A percentile compares a stretch with the other conserved stretches of the same genome.
These are phyloP conservation scores for Pinna nobilis DNA, from an alignment of 1,140 invertebrate genomes.

Conservation along the genomic window DNA sequence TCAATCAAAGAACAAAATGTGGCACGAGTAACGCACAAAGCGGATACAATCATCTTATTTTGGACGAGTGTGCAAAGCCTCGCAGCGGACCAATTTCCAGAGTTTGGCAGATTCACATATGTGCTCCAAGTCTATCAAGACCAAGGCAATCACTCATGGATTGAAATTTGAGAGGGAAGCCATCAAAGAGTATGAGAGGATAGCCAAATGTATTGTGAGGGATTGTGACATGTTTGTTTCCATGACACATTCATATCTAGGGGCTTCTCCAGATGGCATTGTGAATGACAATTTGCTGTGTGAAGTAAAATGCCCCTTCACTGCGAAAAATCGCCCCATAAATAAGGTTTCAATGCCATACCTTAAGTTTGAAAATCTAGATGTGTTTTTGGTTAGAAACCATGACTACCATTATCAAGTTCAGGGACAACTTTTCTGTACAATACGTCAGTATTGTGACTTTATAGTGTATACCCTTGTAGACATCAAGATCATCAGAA, in stretches of 20 bases:
- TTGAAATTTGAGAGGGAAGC: slow-evolving; percentile 47
- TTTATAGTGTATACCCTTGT: slow-evolving; percentile 41
- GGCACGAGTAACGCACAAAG: slow-evolving; percentile 39
- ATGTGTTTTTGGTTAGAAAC: slow-evolving; percentile 21
- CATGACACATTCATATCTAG: slow-evolving; percentile 34
- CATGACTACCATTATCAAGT: slow-evolving; percentile 47
- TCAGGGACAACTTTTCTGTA: slow-evolving; percentile 45
- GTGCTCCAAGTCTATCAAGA: background rate
- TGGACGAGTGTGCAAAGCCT: slow-evolving; percentile 54
- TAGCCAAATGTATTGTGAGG: slow-evolving; percentile 17
- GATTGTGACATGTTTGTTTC: slow-evolving; percentile 32
- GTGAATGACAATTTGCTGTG: slow-evolving; percentile 26
- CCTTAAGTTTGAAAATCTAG: slow-evolving; percentile 26
- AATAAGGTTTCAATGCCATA: slow-evolving; percentile 6
- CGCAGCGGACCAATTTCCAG: slow-evolving; percentile 33
- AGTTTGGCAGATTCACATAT: slow-evolving; percentile 33
- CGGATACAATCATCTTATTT: slow-evolving; percentile 43
- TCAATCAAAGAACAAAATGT: slow-evolving; percentile 36
- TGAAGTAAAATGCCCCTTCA: slow-evolving; percentile 49
- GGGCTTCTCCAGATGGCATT: slow-evolving; percentile 48
- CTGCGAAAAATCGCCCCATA: slow-evolving; percentile 37
- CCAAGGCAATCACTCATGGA: slow-evolving; percentile 38
- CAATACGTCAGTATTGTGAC: slow-evolving; percentile 16
- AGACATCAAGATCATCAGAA: slow-evolving; percentile 21
- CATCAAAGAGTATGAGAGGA: slow-evolving; percentile 16